A percentile compares a stretch with the other conserved stretches of the same genome.
Evolutionary conservation across 2,888 invertebrate genomes (phyloP).

Genomic region (Erynnis tages): DNA sequence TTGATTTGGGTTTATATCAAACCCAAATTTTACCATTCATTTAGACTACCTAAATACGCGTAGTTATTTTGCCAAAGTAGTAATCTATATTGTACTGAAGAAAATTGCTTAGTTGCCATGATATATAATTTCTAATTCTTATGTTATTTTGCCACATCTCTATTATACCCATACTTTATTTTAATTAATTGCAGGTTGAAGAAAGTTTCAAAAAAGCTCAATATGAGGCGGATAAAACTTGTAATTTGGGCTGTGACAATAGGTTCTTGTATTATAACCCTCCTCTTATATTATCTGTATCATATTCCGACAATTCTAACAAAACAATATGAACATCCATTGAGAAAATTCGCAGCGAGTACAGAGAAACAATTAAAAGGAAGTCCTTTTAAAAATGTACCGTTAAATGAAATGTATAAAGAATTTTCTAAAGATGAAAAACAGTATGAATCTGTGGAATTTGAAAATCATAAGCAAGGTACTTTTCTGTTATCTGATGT

Average conservation of each 20-base stretch:
- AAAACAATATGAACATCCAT: slow-evolving; percentile 14
- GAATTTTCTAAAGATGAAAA: slow-evolving; percentile 36
- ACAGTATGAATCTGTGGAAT: slow-evolving; percentile 46
- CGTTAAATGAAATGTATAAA: slow-evolving; percentile 47
- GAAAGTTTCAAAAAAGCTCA: slow-evolving; percentile 45
- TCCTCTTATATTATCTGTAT: slow-evolving; percentile 48
- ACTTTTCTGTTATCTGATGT: too few relatives aligned
- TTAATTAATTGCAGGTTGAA: slow-evolving; percentile 43
- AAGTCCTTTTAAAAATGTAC: slow-evolving; percentile 49
- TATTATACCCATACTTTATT: slow-evolving; percentile 32
- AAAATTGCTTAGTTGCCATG: too few relatives aligned
- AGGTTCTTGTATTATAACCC: slow-evolving; percentile 42
- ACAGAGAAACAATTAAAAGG: slow-evolving; percentile 28
- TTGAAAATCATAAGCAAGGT: slow-evolving; percentile 45
- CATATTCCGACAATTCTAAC: slow-evolving; percentile 31
- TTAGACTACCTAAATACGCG: too few relatives aligned
- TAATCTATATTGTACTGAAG: too few relatives aligned
- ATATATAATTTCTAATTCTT: too few relatives aligned
- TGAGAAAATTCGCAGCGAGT: slow-evolving; percentile 22
- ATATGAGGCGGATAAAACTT: slow-evolving; percentile 49
- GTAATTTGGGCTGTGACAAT: slow-evolving; percentile 38
- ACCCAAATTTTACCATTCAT: too few relatives aligned
- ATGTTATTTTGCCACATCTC: neutral
- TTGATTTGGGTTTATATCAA: too few relatives aligned
- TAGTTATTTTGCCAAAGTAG: too few relatives aligned